Conservation (phyloP, 2,888 invertebrate genomes). For the Leptinotarsa juncta region DNA sequence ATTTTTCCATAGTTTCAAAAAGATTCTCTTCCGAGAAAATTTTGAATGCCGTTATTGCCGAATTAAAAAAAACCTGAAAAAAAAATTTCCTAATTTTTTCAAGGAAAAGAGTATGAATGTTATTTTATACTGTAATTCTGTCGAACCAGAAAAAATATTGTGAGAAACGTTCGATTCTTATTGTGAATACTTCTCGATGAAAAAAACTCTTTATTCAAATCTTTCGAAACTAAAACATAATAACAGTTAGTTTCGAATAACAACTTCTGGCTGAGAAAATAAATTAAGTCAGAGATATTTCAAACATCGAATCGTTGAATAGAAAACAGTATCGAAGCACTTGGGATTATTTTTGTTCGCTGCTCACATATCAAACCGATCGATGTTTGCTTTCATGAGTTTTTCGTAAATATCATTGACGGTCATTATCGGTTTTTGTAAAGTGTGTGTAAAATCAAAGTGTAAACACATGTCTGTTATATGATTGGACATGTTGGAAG, state of each 20-base stretch:
- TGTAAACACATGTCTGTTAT: background rate
- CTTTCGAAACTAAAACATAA: constrained; percentile 9
- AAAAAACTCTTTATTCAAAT: background rate
- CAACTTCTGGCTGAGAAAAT: background rate
- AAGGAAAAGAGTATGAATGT: no score
- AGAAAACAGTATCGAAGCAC: background rate
- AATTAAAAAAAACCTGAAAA: no score
- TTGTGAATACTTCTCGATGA: background rate
- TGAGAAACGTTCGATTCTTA: background rate
- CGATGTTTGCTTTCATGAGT: constrained; percentile 4
- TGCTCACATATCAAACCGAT: background rate
- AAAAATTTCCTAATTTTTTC: no score
- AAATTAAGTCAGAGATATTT: background rate
- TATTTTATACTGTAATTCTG: no score
- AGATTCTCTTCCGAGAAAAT: no score
- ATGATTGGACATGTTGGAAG: background rate
- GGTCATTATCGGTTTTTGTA: background rate
- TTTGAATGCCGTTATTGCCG: no score
- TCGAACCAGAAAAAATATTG: no score
- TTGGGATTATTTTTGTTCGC: background rate
- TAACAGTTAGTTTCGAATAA: background rate
- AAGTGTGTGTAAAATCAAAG: background rate
- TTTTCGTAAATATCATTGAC: constrained; percentile 5
- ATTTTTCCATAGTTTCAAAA: no score
- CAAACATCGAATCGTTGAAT: background rate